Base-by-base conservation (phyloP, 2,113 vertebrate genomes). In the Crocuta crocuta region DNA sequence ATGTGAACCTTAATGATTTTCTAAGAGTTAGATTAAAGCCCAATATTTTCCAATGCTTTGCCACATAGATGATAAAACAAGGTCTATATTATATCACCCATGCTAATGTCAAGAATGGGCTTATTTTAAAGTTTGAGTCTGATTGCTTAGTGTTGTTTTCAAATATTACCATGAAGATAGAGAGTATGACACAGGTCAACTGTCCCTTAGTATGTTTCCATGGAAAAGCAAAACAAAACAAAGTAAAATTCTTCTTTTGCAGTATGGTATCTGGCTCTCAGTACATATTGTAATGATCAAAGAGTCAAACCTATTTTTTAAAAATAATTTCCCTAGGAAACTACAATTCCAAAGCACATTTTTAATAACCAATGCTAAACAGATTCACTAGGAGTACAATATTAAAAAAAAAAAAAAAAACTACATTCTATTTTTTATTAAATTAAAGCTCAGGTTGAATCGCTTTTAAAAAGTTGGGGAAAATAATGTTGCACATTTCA, bases 401-500 rank as follows among this genome's bases (percentile, higher is more conserved):
- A 71, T 78, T 91, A n/a, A 48, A 39, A 85, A 96, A 48, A 35
- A 96, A 48, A 35, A 35, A 35, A 35, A 85, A 96, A 55, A 39
- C 21, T 61, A 39, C 7, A 7, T 89, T 79, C 63, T 83, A 12
- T 48, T 15, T 68, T 95, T 66, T 89, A 50, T 74, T 93, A 35
- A 92, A 24, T 39, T 84, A 45, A 96, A 79, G 3, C 26, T 97
- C 43, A 80, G 24, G 48, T 86, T 91, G 63, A 93, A 83, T 66
- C 63, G 63, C 73, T 39, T 96, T 89, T 93, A 33, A 83, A 73
- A 95, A 85, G 24, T 16, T 91, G 21, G 53, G 66, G 33, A 91
- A 96, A 95, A 93, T 96, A 87, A 87, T 53, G 48, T 91, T 96
- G 71, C 73, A 93, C n/a, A 48, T 96, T 86, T 97, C 89, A 91